These are phyloP conservation scores for Nicator chloris DNA, from an alignment of 2,113 vertebrate genomes.

Conservation along the genomic window DNA sequence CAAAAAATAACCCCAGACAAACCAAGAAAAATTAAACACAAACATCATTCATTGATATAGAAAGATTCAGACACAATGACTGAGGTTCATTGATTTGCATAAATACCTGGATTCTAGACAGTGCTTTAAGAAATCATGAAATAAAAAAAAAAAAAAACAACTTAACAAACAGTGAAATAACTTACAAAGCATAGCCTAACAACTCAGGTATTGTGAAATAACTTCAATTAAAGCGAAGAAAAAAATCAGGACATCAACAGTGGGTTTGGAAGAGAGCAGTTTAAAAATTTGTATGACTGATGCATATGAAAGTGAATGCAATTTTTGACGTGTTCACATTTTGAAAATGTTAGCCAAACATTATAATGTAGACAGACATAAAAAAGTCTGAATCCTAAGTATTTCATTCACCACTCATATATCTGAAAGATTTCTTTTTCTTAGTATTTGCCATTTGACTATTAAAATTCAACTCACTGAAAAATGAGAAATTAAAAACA, in stretches of 20 bases:
- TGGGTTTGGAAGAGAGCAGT: background rate
- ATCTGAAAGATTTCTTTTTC: background rate
- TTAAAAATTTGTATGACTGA: background rate
- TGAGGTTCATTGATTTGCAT: background rate
- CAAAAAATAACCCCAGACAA: background rate
- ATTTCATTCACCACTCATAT: background rate
- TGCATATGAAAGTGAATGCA: background rate
- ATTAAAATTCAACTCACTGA: background rate
- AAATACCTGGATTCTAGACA: background rate
- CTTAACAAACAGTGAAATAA: background rate
- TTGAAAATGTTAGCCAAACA: background rate
- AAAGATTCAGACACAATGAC: background rate
- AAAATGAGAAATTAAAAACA: background rate
- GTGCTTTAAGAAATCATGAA: background rate
- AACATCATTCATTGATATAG: background rate
- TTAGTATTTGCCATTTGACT: background rate
- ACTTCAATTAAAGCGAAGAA: background rate
- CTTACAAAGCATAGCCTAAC: background rate
- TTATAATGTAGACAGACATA: background rate
- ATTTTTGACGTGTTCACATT: background rate
- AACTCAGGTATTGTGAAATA: background rate
- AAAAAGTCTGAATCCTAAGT: background rate
- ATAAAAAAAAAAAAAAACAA: background rate
- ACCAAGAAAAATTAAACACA: rapidly evolving
- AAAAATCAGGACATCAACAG: background rate